Base-by-base conservation (phyloP, 2,113 vertebrate genomes). In the Leptobrachium ailaonicum region DNA sequence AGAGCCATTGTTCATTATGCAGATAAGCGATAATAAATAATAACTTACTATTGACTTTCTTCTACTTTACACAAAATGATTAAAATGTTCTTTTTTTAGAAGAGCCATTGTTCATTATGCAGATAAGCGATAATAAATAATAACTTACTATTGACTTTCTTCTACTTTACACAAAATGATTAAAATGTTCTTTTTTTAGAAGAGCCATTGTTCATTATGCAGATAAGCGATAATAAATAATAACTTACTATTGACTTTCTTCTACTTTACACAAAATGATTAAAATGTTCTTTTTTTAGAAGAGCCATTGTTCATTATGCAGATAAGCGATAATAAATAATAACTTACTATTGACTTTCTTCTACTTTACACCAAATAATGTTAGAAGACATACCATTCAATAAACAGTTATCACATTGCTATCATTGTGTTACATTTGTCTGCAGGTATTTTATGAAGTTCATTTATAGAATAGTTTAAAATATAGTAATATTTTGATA, bases 101-200 rank as follows among this genome's bases (percentile, higher is more conserved):
- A 68, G 78, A 74, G 78, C 62, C 74, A 68, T 80, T 80, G 78
- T 80, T 80, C 60, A 47, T 42, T 50, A 68, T 74, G n/a, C 41
- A 41, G 14, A 60, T 62, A 8, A 47, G 45, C 47, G 14, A 74
- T 74, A 58, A 68, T 58, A 80, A 68, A 74, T 45, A 76, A 13
- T 41, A 47, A 47, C 56, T 67, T 60, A 68, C 2, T 67, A 68
- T 43, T 73, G 41, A 11, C 41, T n/a, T n/a, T n/a, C n/a, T n/a
- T n/a, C n/a, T n/a, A n/a, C 40, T 45, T 66, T 44, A n/a, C n/a
- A n/a, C n/a, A n/a, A n/a, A n/a, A n/a, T n/a, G n/a, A n/a, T n/a
- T n/a, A 68, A 64, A 80, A 74, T 62, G 68, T 74, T 60, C 74
- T 80, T 74, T 80, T 80, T 74, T 80, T 64, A 45, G 78, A 80